Percentiles rank a stretch among this genome's conserved stretches.
Evolutionary conservation across 2,797 vertebrate species (phyloP).

Genomic region (Vireo griseus): DNA sequence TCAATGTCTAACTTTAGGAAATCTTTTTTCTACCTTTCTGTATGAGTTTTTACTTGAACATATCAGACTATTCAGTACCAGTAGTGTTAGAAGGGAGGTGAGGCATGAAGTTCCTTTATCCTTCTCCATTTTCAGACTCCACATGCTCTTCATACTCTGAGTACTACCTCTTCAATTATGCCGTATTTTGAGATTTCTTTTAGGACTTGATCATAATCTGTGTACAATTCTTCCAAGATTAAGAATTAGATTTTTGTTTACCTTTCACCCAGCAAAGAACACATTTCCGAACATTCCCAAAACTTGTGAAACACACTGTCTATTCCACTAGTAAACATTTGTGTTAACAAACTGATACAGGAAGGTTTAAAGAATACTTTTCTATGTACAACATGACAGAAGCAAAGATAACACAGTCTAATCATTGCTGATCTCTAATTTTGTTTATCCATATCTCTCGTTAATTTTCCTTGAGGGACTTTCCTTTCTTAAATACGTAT

Average conservation of each 20-base stretch:
- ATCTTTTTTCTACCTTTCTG: not conserved
- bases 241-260: not conserved
- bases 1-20: not conserved
- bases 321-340: not conserved
- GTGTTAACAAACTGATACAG: not conserved
- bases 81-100: not conserved
- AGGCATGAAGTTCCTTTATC: not conserved
- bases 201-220: not conserved
- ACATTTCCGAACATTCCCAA: not conserved
- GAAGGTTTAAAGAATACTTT: not conserved
- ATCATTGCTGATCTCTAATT: not conserved
- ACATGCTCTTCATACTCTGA: not conserved
- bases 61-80: not conserved
- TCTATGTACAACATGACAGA: accelerated
- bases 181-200: not conserved
- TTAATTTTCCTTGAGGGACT: not conserved
- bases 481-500: not conserved
- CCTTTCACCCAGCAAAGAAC: not conserved
- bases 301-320: not conserved
- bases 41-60: not conserved
- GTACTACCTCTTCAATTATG: not conserved
- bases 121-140: not conserved
- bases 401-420: not conserved
- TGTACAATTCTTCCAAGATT: not conserved
- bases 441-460: not conserved